phyloP scores from a whole-genome alignment of 2,888 invertebrate species.

The Loripinus fragilis region DNA sequence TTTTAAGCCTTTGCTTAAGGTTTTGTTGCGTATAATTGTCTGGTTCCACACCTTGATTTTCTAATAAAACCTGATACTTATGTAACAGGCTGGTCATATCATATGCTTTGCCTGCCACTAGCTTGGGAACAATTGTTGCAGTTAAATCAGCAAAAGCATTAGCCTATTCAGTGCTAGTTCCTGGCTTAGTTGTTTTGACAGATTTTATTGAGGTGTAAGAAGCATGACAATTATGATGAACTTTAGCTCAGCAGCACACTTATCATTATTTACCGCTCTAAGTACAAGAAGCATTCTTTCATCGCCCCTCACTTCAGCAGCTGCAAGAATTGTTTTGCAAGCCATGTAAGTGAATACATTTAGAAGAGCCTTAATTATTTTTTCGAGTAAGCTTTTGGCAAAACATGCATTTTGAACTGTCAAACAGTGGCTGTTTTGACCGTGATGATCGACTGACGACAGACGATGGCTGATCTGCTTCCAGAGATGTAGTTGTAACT shows the following conservation, averaged over 20 bases:
- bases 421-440: neutral
- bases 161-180: no score
- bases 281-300: neutral
- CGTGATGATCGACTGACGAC: neutral
- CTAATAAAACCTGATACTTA: neutral
- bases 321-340: neutral
- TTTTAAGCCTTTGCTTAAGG: neutral
- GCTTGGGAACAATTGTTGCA: neutral
- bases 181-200: neutral
- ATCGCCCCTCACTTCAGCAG: neutral
- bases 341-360: slow-evolving; percentile 4
- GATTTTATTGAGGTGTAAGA: no score
- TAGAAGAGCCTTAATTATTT: no score
- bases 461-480: neutral
- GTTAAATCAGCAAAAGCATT: no score
- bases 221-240: no score
- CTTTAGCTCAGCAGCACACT: neutral
- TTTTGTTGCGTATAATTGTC: neutral
- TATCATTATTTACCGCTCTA: neutral
- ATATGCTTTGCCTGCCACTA: slow-evolving; percentile 5
- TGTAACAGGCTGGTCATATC: neutral
- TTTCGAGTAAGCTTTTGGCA: slow-evolving; percentile 4
- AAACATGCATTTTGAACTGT: slow-evolving; percentile 6
- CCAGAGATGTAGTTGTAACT: neutral
- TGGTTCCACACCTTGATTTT: neutral